Evolutionary conservation across 2,797 vertebrate genomes (phyloP), one percentile per base, ranked within the genome.

Genomic region (Gallinago solitaria): DNA sequence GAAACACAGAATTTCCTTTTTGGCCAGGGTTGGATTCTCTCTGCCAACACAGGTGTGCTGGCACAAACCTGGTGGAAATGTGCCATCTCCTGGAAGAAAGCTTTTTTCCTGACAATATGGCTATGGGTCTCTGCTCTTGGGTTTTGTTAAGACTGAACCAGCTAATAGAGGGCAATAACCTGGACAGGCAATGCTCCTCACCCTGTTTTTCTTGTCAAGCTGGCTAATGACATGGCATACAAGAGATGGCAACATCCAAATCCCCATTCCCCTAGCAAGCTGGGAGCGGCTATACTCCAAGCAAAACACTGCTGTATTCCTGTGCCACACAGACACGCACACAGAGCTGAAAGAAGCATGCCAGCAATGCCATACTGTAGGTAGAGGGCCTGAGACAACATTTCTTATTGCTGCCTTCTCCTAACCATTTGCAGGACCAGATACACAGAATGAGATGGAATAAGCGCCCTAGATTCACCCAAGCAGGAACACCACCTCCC

Each of bases 51-150:
- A 75, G 77, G n/a, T 43, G 35, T 45, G n/a, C 33, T 86, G 47
- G 50, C 75, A 84, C 47, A 87, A 75, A 75, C 11, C 33, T 3
- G 2, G 57, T 65, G 37, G 59, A 91, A 87, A 94, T 43, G 47
- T 89, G 85, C 63, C 87, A 50, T 32, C 90, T 94, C 71, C 79
- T 69, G 91, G 75, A 76, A 82, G 56, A 89, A 92, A 54, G 16
- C 5, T 79, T 80, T 79, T 76, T 63, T 64, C 41, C 24, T 86
- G 37, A 85, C 32, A 73, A 41, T 4, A 41, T 5, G 32, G 41
- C 37, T 87, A 39, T 24, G 27, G 33, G 33, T 53, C 25, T 86
- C 70, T 84, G 67, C 63, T 82, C 59, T 41, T 79, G 50, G 7
- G 6, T 41, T 43, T 17, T 43, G 41, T 43, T 33, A 71, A 65